Conservation (phyloP, 2,113 vertebrate species). For the Xiphophorus hellerii region DNA sequence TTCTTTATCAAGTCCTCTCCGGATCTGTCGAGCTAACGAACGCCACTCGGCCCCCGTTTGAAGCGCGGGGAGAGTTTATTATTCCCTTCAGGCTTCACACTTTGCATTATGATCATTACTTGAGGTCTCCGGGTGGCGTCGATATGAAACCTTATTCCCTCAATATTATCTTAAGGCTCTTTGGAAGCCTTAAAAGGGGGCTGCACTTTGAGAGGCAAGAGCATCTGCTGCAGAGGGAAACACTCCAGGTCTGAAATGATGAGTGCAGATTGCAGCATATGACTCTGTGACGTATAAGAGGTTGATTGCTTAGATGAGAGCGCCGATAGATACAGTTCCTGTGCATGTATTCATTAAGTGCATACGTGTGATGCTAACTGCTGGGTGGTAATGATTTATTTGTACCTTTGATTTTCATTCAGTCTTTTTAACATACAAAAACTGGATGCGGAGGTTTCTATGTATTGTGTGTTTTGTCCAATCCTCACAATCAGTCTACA, state of each 20-base stretch:
- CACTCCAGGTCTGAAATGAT: slow-evolving; percentile 36
- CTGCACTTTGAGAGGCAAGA: slow-evolving; percentile 57
- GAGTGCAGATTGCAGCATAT: slow-evolving; percentile 33
- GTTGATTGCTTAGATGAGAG: slow-evolving; percentile 35
- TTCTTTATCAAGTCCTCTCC: slow-evolving; percentile 63
- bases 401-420: too few species aligned
- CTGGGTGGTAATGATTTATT: too few species aligned
- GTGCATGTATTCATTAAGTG: neutral
- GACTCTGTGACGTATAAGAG: slow-evolving; percentile 29
- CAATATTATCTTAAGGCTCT: slow-evolving; percentile 67
- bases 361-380: too few species aligned
- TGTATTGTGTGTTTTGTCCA: too few species aligned
- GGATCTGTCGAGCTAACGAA: slow-evolving; percentile 62
- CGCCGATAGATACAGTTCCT: neutral
- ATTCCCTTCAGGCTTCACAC: slow-evolving; percentile 63
- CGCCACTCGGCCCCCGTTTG: slow-evolving; percentile 47
- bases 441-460: too few species aligned
- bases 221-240: slow-evolving; percentile 64
- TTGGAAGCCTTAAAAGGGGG: slow-evolving; percentile 69
- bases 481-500: too few species aligned
- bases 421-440: too few species aligned
- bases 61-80: slow-evolving; percentile 61
- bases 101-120: slow-evolving; percentile 72
- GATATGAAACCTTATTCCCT: slow-evolving; percentile 65
- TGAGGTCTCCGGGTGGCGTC: slow-evolving; percentile 66